These are phyloP conservation scores for Pseudoatta argentina DNA, from an alignment of 1,140 invertebrate genomes.

Conservation along the genomic window DNA sequence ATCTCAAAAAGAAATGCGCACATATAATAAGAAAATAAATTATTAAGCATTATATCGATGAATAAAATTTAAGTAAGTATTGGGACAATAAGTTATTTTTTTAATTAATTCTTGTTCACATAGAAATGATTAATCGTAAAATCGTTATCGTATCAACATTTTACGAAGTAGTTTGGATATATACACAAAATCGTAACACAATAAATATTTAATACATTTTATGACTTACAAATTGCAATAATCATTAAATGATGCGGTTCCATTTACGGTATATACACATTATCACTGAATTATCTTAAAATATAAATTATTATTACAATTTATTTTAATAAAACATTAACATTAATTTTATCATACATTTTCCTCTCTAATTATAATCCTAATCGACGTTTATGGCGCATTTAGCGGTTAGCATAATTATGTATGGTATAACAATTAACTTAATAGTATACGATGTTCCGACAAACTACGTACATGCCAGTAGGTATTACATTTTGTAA, in stretches of 20 bases:
- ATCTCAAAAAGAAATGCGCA: too few species aligned
- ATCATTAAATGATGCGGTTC: conserved; percentile 21
- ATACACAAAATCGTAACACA: neutral
- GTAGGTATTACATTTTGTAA: neutral
- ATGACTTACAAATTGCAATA: neutral
- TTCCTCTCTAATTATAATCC: conserved; percentile 27
- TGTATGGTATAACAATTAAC: conserved; percentile 1
- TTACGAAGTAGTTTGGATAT: neutral
- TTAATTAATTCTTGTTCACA: conserved; percentile 3
- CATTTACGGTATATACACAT: neutral
- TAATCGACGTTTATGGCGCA: conserved; percentile 34
- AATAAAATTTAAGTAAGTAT: neutral
- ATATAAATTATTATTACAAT: neutral
- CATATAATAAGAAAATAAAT: neutral
- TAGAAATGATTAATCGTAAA: neutral
- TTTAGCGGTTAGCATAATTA: conserved; percentile 18
- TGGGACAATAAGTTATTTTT: neutral
- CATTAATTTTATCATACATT: conserved; percentile 28
- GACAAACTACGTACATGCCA: conserved; percentile 11
- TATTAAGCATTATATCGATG: neutral
- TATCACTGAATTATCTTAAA: conserved; percentile 37
- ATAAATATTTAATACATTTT: conserved; percentile 32
- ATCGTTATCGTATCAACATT: neutral
- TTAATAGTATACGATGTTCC: conserved; percentile 16
- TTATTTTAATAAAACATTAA: conserved; percentile 39